Evolutionary conservation across 2,888 invertebrate species (phyloP).

Genomic region (Scrobipalpa costella): DNA sequence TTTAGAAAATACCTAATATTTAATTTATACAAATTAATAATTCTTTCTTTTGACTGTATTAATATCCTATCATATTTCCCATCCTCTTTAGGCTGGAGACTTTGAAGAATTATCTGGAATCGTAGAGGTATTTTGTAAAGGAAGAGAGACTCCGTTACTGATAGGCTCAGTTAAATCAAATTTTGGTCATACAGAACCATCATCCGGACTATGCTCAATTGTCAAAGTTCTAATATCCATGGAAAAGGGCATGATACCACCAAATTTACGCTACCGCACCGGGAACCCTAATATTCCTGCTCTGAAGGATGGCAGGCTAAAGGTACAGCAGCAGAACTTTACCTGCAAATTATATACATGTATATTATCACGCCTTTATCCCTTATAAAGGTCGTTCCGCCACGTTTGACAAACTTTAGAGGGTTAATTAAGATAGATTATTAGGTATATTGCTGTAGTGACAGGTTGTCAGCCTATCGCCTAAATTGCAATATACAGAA

Average conservation of each 20-base stretch:
- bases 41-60: background rate
- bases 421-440: no score
- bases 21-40: no score
- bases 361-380: no score
- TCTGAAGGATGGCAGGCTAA: slow-evolving; percentile 88
- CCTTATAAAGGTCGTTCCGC: no score
- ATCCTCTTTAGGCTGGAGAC: slow-evolving; percentile 83
- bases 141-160: slow-evolving; percentile 85
- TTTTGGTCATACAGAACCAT: slow-evolving; percentile 96
- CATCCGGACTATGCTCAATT: slow-evolving; percentile 89
- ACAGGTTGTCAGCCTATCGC: no score
- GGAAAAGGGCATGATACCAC: slow-evolving; percentile 90
- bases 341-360: no score
- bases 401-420: no score
- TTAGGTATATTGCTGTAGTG: no score
- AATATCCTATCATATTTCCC: no score
- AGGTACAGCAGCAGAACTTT: slow-evolving; percentile 56
- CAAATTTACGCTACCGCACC: slow-evolving; percentile 88
- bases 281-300: slow-evolving; percentile 93
- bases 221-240: slow-evolving; percentile 93
- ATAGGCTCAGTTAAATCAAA: slow-evolving; percentile 78
- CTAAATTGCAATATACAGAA: no score
- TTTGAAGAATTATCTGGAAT: slow-evolving; percentile 95
- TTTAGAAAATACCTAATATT: no score
- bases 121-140: slow-evolving; percentile 89